Evolutionary conservation across 2,113 vertebrate species (phyloP), one percentile per base, ranked within the genome.

Genomic region (Pterocles gutturalis): DNA sequence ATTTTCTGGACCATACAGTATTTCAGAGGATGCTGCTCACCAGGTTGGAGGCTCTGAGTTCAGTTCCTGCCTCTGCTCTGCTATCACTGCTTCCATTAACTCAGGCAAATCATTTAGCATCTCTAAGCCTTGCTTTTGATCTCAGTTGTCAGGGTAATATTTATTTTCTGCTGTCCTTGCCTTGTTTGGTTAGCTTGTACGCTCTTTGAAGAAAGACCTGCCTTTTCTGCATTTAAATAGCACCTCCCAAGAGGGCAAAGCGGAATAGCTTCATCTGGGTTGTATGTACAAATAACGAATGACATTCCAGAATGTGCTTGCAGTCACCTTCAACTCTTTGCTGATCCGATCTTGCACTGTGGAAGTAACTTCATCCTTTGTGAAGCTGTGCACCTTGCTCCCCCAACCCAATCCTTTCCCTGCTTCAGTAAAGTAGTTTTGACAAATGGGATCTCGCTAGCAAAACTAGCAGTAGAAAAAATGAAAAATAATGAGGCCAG

Each of bases 101-200:
- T 87, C 86, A 87, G 45, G 34, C 53, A 79, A 89, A 94, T 65
- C 61, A 41, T 51, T 83, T 64, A 79, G 55, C 79, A 77, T 83
- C 45, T 81, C 57, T 43, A 62, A 89, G 45, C 24, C 25, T 84
- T 46, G 31, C 53, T 89, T 94, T 82, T 92, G 69, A 89, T 91
- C 69, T 89, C 53, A 62, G 70, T 9, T 89, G 60, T 66, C 62
- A 65, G 22, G 9, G 25, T 53, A 93, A 80, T 90, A 94, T 80
- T 94, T 96, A 67, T 84, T 95, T 92, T 89, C 86, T 82, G 64
- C 77, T 79, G 70, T 61, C 45, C 77, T 87, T 92, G 72, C 92
- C 64, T 83, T 67, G 60, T 95, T 90, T 95, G 86, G 45, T 90
- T 90, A 87, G 67, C 64, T 78, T 90, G 36, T 18, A 5, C 24